Base-by-base conservation (phyloP, 2,797 vertebrate species). In the Naso thynnoides region DNA sequence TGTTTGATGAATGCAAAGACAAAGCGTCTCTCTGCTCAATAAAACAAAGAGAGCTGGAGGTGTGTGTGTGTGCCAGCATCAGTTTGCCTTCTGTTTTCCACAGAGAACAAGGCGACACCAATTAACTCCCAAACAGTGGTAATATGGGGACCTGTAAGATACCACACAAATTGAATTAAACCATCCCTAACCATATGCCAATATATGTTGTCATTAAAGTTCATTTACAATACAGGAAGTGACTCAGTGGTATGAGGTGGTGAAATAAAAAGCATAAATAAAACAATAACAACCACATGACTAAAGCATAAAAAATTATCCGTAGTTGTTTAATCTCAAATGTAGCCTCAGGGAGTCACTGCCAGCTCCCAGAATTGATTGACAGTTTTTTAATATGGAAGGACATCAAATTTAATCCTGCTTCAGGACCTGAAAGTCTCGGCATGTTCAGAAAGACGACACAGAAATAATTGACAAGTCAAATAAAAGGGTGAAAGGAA, bases 161-260 rank as follows among this genome's bases (percentile, higher is more conserved):
- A 61, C 70, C 63, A 69, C 70, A 45, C 76, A 80, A 77, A 88
- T 90, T 76, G 54, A 86, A 89, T 87, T 65, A 86, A 69, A 83
- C 60, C 56, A 6, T 72, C 85, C 55, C 68, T 11, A 56, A 79
- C 72, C 85, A 75, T 84, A 75, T 80, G 83, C 70, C 80, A 66
- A 76, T 55, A 81, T 4, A 39, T 29, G 70, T 67, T 50, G 31
- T 24, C 68, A 78, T 88, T 79, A 85, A 74, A 79, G 65, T 27
- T 21, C 5, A n/a, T 52, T 71, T 86, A 52, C 48, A 33, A 16
- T 36, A 19, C 7, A 4, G 57, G 8, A 0, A 4, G 41, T 8
- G 70, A 63, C 61, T 73, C 56, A n/a, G 53, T 1, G 38, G 36
- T 44, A 41, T 11, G 7, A 1, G 3, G 3, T 11, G 6, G 23